Conservation (phyloP, 2,888 invertebrate species). For the Proisotoma minuta region DNA sequence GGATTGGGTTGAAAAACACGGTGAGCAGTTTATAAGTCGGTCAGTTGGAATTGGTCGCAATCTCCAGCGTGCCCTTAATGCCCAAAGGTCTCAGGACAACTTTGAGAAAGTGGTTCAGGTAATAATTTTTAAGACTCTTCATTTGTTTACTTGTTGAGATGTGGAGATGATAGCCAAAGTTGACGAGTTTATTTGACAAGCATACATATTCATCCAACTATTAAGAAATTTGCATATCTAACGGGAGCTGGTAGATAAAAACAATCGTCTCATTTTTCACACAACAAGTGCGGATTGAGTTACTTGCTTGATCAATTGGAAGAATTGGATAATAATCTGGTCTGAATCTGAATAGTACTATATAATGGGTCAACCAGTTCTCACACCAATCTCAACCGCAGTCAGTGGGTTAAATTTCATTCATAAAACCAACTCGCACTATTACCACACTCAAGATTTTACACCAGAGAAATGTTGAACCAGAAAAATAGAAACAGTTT, state of each 20-base stretch:
- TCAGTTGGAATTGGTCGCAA: slow-evolving; percentile 96
- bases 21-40: slow-evolving; percentile 92
- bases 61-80: slow-evolving; percentile 87
- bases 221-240: neutral
- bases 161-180: neutral
- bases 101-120: slow-evolving; percentile 98
- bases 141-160: neutral
- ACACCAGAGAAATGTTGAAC: no score
- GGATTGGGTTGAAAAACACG: slow-evolving; percentile 96
- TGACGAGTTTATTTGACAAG: no score
- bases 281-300: neutral
- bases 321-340: neutral
- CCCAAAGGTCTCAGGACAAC: slow-evolving; percentile 97
- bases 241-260: neutral
- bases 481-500: no score
- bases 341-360: neutral
- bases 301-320: neutral
- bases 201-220: neutral
- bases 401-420: neutral
- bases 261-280: neutral
- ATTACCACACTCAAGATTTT: no score
- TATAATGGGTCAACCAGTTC: neutral
- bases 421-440: no score
- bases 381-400: neutral
- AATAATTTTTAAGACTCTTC: slow-evolving; percentile 51